phyloP scores from a whole-genome alignment of 2,797 vertebrate genomes.

The Lophotriccus pileatus region DNA sequence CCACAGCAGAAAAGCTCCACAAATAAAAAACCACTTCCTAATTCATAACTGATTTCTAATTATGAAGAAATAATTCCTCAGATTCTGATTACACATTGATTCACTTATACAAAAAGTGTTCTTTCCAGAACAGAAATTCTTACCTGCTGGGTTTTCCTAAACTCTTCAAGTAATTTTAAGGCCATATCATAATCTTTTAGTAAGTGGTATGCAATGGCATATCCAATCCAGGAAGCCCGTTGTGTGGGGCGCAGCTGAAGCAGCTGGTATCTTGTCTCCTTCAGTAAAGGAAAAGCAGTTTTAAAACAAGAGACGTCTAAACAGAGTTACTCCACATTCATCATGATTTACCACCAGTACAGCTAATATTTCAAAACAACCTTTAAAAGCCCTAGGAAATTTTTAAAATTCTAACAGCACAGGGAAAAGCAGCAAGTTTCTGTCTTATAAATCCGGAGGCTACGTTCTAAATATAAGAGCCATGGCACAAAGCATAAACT shows the following conservation, averaged over 20 bases:
- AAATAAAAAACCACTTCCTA: not conserved
- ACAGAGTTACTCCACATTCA: not conserved
- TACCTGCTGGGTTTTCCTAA: slow-evolving; percentile 82
- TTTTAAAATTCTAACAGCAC: not conserved
- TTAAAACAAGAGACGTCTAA: not conserved
- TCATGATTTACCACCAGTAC: not conserved
- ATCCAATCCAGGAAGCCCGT: slow-evolving; percentile 80
- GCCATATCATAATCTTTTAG: slow-evolving; percentile 82
- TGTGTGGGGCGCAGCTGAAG: slow-evolving; percentile 80
- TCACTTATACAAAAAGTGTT: not conserved
- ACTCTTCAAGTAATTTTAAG: slow-evolving; percentile 80
- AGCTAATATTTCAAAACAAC: not conserved
- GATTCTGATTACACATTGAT: not conserved
- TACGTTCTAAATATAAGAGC: not conserved
- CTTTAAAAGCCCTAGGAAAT: not conserved
- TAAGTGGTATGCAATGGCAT: slow-evolving; percentile 81
- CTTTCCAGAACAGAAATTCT: not conserved
- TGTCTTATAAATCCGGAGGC: not conserved
- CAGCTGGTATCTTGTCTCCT: slow-evolving; percentile 81
- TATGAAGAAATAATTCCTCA: not conserved
- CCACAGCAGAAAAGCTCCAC: not conserved
- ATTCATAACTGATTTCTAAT: not conserved
- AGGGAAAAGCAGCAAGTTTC: not conserved
- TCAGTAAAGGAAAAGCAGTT: not conserved
- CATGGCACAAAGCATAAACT: not conserved